Evolutionary conservation across 2,113 vertebrate genomes (phyloP).

Genomic region (Urocynchramus pylzowi): DNA sequence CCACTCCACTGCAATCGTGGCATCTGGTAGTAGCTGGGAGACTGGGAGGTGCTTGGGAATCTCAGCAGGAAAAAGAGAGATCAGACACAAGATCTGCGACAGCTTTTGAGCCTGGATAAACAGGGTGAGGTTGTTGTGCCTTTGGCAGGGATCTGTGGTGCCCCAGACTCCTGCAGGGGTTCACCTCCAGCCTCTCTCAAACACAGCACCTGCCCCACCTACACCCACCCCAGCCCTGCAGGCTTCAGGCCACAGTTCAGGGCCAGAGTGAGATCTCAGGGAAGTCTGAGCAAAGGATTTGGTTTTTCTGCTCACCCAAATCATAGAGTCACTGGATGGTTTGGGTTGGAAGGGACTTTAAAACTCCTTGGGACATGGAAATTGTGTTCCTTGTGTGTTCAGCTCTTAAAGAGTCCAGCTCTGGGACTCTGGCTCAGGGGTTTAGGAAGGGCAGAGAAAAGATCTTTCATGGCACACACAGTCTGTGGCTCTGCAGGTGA

Average conservation of each 20-base stretch:
- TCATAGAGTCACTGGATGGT: neutral
- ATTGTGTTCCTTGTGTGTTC: neutral
- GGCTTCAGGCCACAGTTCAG: neutral
- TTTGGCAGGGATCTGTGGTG: neutral
- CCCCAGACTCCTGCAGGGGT: neutral
- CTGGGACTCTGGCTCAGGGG: neutral
- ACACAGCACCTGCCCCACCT: neutral
- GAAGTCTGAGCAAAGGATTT: neutral
- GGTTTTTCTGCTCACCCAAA: neutral
- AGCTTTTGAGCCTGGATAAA: neutral
- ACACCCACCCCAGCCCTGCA: neutral
- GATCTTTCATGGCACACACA: neutral
- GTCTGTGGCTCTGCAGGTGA: neutral
- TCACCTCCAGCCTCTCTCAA: neutral
- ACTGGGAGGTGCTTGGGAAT: constrained; percentile 48
- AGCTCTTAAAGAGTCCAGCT: accelerated
- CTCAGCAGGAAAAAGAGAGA: neutral
- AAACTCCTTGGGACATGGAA: neutral
- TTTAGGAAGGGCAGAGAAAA: neutral
- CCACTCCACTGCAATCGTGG: constrained; percentile 20
- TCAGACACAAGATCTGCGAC: neutral
- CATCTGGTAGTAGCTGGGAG: constrained; percentile 36
- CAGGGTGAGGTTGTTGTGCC: neutral
- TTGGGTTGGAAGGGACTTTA: neutral
- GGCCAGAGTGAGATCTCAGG: neutral